Percentiles rank a stretch among this genome's conserved stretches.
phyloP scores from a whole-genome alignment of 2,888 invertebrate species.

The Lordiphosa andalusiaca region DNA sequence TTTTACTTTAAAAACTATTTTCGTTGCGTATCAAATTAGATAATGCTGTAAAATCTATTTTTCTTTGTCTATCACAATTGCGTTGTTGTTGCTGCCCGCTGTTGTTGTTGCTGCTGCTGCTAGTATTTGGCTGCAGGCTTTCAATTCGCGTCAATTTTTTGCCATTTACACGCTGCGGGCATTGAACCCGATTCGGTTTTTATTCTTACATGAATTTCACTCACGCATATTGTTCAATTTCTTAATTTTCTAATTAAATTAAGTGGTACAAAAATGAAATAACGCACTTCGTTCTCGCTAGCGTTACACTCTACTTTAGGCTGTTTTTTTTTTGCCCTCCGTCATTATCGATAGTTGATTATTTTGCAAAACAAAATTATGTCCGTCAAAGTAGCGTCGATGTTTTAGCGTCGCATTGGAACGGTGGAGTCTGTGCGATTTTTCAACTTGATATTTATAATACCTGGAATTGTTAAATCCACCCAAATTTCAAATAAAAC shows the following conservation, averaged over 20 bases:
- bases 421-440: too few relatives aligned
- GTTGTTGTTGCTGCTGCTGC: conserved; percentile 35
- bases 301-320: too few relatives aligned
- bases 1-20: conserved; percentile 36
- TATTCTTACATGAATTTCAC: conserved; percentile 47
- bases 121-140: conserved; percentile 50
- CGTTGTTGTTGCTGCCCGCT: conserved; percentile 66
- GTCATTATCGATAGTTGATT: not conserved
- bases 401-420: too few relatives aligned
- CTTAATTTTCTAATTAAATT: conserved; percentile 66
- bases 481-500: too few relatives aligned
- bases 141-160: conserved; percentile 49
- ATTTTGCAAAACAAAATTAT: too few relatives aligned
- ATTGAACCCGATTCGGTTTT: conserved; percentile 32
- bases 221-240: conserved; percentile 52
- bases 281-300: conserved; percentile 63
- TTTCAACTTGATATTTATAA: too few relatives aligned
- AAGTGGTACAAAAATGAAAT: conserved; percentile 67
- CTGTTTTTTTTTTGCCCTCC: conserved; percentile 2
- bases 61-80: conserved; percentile 76
- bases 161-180: conserved; percentile 48
- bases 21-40: conserved; percentile 50
- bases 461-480: too few relatives aligned
- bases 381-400: too few relatives aligned
- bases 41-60: conserved; percentile 60